Conservation (phyloP, 1,140 invertebrate species). For the Orchesella cincta region DNA sequence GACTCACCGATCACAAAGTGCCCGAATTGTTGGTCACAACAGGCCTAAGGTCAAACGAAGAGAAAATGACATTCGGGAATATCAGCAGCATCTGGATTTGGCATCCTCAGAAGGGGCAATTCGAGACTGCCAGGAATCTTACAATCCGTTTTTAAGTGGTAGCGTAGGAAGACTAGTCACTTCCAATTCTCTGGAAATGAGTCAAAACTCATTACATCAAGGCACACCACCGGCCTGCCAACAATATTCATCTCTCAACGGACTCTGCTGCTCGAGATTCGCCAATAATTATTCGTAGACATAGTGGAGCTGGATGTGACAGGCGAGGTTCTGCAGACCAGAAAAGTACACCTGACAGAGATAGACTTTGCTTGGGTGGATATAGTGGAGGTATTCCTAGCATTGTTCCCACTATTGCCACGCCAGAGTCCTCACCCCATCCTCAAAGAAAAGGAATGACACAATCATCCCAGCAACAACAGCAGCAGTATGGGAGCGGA, state of each 20-base stretch:
- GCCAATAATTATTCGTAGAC: constrained; percentile 40
- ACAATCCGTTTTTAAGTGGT: constrained; percentile 51
- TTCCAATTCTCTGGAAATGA: constrained; percentile 48
- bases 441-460: constrained; percentile 35
- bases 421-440: constrained; percentile 48
- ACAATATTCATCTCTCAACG: constrained; percentile 32
- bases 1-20: constrained; percentile 61
- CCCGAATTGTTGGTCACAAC: constrained; percentile 60
- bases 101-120: constrained; percentile 53
- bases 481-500: constrained; percentile 9
- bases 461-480: constrained; percentile 18
- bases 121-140: constrained; percentile 47
- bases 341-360: constrained; percentile 47
- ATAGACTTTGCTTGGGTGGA: constrained; percentile 28
- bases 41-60: constrained; percentile 49
- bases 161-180: constrained; percentile 49
- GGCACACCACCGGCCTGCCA: constrained; percentile 43
- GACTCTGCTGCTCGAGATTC: constrained; percentile 39
- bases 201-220: constrained; percentile 37
- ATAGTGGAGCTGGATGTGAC: constrained; percentile 38
- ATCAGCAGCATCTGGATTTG: constrained; percentile 48
- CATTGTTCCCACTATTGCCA: constrained; percentile 49
- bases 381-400: constrained; percentile 25
- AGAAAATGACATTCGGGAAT: constrained; percentile 55
- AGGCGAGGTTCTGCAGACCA: constrained; percentile 36